A percentile compares a stretch with the other conserved stretches of the same genome.
phyloP scores from a whole-genome alignment of 1,140 invertebrate species.

The Drosophila punjabiensis region DNA sequence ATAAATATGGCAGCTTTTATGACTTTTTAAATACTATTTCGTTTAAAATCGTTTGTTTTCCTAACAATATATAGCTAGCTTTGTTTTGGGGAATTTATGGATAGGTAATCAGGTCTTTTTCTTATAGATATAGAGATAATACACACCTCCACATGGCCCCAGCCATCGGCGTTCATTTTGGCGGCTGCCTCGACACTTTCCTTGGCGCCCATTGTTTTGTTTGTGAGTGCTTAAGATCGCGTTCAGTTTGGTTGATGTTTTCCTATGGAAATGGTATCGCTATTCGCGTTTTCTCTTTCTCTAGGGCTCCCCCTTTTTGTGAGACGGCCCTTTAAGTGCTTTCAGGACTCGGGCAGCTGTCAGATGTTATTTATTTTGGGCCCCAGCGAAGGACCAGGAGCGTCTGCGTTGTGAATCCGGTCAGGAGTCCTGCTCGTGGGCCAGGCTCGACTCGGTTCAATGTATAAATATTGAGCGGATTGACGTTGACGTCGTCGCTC shows the following conservation, averaged over 20 bases:
- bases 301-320: conserved; percentile 6
- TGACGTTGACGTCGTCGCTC: conserved; percentile 75
- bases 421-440: conserved; percentile 45
- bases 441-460: conserved; percentile 50
- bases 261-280: conserved; percentile 30
- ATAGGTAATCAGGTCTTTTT: neutral
- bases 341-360: conserved; percentile 71
- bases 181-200: conserved; percentile 90
- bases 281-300: conserved; percentile 63
- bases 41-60: conserved; percentile 12
- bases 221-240: conserved; percentile 51
- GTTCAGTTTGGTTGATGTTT: conserved; percentile 53
- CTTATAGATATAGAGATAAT: conserved; percentile 39
- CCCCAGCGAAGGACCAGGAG: conserved; percentile 56
- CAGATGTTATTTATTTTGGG: conserved; percentile 84
- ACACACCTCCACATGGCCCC: conserved; percentile 90
- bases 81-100: conserved; percentile 1
- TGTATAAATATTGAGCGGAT: conserved; percentile 78
- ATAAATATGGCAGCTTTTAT: conserved; percentile 1
- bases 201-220: conserved; percentile 88
- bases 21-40: conserved; percentile 30
- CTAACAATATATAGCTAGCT: neutral
- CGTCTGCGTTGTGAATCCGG: conserved; percentile 59
- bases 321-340: conserved; percentile 30
- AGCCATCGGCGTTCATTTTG: conserved; percentile 90